Base-by-base conservation (phyloP, 2,888 invertebrate genomes). In the Iphiclides podalirius region DNA sequence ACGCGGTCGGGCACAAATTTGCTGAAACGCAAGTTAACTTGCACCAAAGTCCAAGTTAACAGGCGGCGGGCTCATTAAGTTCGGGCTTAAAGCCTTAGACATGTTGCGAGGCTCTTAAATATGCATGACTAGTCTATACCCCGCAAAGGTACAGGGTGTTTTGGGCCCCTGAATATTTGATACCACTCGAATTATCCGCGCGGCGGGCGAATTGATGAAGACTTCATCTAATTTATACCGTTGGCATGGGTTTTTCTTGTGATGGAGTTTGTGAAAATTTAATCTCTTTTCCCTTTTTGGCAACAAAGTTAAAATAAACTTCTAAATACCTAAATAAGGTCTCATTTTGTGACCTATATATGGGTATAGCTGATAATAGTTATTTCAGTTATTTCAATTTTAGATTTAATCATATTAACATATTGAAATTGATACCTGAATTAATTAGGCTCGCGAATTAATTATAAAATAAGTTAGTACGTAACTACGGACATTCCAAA, bases 71-170 rank as follows among this genome's bases (percentile, higher is more conserved):
- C 74, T 75, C 71, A 77, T 79, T 77, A 77, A 64, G 66, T 58
- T 53, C 49, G 53, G 61, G 71, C 72, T 76, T 77, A 76, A 76
- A 79, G 68, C 77, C 75, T 72, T 73, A 77, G 61, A 64, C 70
- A 70, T 67, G 77, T 73, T 63, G 64, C 59, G 54, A 57, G 61
- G 61, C 66, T 61, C 61, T 76, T 73, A 71, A 75, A 75, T 76
- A 79, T 79, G 71, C 76, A 74, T 66, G 70, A 60, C 60, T 61
- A 59, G 59, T 56, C 52, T 57, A 52, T 58, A 55, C 54, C 31
- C 45, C n/a, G 23, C 53, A 42, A n/a, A 14, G 47, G 41, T 55
- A 73, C 67, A 62, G 72, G 64, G 43, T 68, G 58, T 46, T 46
- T 20, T 39, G 39, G 35, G 13, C 42, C 20, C 52, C 47, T 66